Evolutionary conservation across 2,113 vertebrate genomes (phyloP).

Genomic region (Limnothrissa miodon): DNA sequence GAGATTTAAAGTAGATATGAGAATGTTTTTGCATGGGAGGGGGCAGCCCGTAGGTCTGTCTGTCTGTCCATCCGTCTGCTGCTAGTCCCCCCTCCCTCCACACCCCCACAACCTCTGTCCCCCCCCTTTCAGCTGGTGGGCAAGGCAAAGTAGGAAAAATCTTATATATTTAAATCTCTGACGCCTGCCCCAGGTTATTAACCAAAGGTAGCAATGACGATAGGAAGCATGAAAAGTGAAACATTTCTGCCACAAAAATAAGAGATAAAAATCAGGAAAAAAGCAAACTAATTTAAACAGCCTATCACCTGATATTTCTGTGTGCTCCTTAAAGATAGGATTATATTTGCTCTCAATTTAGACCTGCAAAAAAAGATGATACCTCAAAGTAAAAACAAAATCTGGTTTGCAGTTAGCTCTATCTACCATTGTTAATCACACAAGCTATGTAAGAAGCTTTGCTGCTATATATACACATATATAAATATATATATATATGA

Average conservation of each 20-base stretch:
- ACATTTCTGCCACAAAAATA: slow-evolving; percentile 85
- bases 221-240: slow-evolving; percentile 80
- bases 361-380: slow-evolving; percentile 91
- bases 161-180: slow-evolving; percentile 79
- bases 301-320: slow-evolving; percentile 64
- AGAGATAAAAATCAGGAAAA: slow-evolving; percentile 2
- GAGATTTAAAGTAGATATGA: slow-evolving; percentile 93
- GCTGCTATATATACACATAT: slow-evolving; percentile 98
- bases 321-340: slow-evolving; percentile 74
- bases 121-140: slow-evolving; percentile 65
- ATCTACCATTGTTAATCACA: slow-evolving; percentile 91
- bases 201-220: slow-evolving; percentile 94
- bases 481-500: too few relatives aligned
- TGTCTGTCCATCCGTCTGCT: slow-evolving; percentile 59
- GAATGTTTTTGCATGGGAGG: slow-evolving; percentile 94
- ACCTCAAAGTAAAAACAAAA: slow-evolving; percentile 88
- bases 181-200: slow-evolving; percentile 88
- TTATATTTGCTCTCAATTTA: slow-evolving; percentile 85
- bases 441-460: slow-evolving; percentile 95
- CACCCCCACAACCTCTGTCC: too few relatives aligned
- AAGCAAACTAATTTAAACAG: background rate
- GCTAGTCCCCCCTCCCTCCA: slow-evolving; percentile 60
- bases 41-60: slow-evolving; percentile 85
- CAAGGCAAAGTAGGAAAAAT: slow-evolving; percentile 87
- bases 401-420: slow-evolving; percentile 92